Percentiles rank a stretch among this genome's conserved stretches.
These are phyloP conservation scores for Spinus pinus DNA, from an alignment of 2,797 vertebrate genomes.

Conservation along the genomic window DNA sequence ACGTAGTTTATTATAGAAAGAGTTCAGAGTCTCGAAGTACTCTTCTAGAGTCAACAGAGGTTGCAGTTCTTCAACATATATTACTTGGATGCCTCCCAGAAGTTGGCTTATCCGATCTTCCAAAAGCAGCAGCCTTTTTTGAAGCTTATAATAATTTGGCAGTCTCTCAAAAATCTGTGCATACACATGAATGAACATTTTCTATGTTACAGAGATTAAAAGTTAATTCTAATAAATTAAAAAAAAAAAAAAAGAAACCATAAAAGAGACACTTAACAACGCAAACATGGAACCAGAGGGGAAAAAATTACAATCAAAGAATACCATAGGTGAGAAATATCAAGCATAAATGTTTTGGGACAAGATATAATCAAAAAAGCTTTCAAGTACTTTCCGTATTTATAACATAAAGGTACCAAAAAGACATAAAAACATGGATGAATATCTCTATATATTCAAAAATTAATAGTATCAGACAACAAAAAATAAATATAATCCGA, in stretches of 20 bases:
- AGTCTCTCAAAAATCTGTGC: constrained; percentile 87
- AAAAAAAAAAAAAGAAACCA: neutral
- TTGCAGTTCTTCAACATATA: constrained; percentile 85
- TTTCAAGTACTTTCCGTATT: neutral
- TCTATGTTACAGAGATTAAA: neutral
- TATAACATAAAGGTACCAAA: neutral
- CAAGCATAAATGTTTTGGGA: neutral
- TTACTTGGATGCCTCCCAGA: constrained; percentile 87
- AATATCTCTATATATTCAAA: neutral
- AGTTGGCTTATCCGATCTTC: constrained; percentile 89
- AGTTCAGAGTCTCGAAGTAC: constrained; percentile 82
- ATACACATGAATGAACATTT: neutral
- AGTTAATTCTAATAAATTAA: neutral
- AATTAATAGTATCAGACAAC: neutral
- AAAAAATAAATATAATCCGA: neutral
- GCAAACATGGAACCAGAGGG: neutral
- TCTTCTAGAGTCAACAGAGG: constrained; percentile 84
- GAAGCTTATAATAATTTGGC: constrained; percentile 84
- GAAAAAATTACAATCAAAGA: neutral
- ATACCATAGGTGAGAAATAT: neutral
- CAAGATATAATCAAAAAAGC: neutral
- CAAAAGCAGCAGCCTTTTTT: constrained; percentile 82
- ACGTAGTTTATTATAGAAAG: constrained; percentile 82
- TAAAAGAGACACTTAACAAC: neutral
- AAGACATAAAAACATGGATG: neutral